Evolutionary conservation across 2,888 invertebrate genomes (phyloP).

Genomic region (Glaucopsyche alexis): DNA sequence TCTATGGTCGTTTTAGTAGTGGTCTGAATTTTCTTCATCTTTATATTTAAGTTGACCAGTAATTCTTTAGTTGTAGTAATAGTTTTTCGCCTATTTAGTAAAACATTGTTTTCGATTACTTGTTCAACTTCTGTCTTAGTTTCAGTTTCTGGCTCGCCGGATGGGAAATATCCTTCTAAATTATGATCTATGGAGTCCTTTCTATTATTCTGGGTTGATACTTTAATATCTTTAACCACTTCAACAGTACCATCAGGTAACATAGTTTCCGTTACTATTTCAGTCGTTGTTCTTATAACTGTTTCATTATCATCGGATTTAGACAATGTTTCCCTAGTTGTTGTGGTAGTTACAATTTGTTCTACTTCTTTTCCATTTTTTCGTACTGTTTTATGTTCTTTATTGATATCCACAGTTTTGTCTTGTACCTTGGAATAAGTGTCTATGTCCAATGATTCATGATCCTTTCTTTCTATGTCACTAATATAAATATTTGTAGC

Average conservation of each 20-base stretch:
- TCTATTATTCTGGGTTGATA: conserved; percentile 62
- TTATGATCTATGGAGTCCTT: conserved; percentile 58
- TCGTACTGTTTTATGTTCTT: conserved; percentile 49
- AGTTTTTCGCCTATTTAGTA: conserved; percentile 61
- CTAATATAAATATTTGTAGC: conserved; percentile 60
- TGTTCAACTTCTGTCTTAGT: conserved; percentile 50
- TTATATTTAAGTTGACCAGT: conserved; percentile 53
- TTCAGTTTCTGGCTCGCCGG: conserved; percentile 56
- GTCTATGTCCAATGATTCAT: conserved; percentile 45
- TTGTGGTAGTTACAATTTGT: conserved; percentile 64
- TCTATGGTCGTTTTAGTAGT: conserved; percentile 51
- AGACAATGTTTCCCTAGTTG: conserved; percentile 61
- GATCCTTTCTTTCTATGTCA: conserved; percentile 52
- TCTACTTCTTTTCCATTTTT: conserved; percentile 56
- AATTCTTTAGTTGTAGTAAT: conserved; percentile 60
- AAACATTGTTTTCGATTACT: conserved; percentile 54
- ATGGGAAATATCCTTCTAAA: conserved; percentile 52
- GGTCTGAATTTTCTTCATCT: conserved; percentile 63
- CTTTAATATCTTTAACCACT: conserved; percentile 58
- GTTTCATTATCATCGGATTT: conserved; percentile 53
- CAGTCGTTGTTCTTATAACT: conserved; percentile 62
- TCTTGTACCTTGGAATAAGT: conserved; percentile 54
- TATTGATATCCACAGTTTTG: conserved; percentile 57
- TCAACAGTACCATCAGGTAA: conserved; percentile 62
- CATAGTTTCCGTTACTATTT: conserved; percentile 61